phyloP scores from a whole-genome alignment of 1,140 invertebrate genomes.

The Panonychus citri region DNA sequence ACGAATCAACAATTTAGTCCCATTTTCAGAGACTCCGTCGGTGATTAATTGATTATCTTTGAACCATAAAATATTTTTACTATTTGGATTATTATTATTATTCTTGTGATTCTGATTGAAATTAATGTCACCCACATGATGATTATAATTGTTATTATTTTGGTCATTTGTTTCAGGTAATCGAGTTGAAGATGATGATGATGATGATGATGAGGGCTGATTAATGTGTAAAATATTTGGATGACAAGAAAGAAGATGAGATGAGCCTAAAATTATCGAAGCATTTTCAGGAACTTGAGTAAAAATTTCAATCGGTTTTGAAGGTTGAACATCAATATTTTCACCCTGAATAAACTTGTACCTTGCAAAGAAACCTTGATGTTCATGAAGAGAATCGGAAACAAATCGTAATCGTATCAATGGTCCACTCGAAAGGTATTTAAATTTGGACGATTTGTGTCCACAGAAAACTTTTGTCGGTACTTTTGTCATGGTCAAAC shows the following conservation, averaged over 20 bases:
- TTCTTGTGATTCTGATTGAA: background rate
- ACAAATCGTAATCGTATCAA: slow-evolving; percentile 9
- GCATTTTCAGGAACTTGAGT: slow-evolving; percentile 3
- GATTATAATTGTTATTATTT: too few species aligned
- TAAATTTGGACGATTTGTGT: slow-evolving; percentile 2
- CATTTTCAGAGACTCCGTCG: slow-evolving; percentile 1
- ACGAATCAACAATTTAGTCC: slow-evolving; percentile 6
- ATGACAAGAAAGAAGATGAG: slow-evolving; percentile 10
- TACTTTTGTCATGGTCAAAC: background rate
- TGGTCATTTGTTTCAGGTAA: too few species aligned
- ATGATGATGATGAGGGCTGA: too few species aligned
- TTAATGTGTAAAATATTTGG: background rate
- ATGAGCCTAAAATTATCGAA: background rate
- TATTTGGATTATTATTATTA: background rate
- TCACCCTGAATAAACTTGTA: slow-evolving; percentile 8
- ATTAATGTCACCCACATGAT: too few species aligned
- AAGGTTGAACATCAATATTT: background rate
- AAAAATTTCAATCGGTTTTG: background rate
- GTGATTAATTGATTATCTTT: slow-evolving; percentile 2
- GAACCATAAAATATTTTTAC: slow-evolving; percentile 5
- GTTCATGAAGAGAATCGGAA: slow-evolving; percentile 12
- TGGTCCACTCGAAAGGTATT: slow-evolving; percentile 9
- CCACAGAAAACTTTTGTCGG: slow-evolving; percentile 11
- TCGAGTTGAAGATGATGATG: background rate
- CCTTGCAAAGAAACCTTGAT: slow-evolving; percentile 11